Evolutionary conservation across 2,888 invertebrate species (phyloP).

Genomic region (Epinotia ramella): DNA sequence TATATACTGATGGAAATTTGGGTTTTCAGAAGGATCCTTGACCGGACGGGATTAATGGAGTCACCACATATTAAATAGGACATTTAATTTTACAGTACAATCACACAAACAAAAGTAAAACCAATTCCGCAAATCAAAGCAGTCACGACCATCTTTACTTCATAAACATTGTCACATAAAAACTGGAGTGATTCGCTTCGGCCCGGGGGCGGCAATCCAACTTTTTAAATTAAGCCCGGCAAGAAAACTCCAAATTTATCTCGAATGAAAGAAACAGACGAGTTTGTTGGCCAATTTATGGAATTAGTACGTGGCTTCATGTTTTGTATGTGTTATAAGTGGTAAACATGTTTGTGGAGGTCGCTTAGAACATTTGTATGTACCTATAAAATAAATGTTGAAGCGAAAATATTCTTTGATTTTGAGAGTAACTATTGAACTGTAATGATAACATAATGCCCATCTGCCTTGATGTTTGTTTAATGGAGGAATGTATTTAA

Average conservation of each 20-base stretch:
- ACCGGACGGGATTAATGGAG: too few relatives aligned
- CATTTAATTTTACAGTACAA: not conserved
- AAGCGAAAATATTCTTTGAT: not conserved
- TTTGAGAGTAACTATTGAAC: too few relatives aligned
- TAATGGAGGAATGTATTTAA: too few relatives aligned
- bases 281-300: slow-evolving; percentile 49
- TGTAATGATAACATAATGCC: too few relatives aligned
- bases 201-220: slow-evolving; percentile 73
- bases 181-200: slow-evolving; percentile 58
- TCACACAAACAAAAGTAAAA: not conserved
- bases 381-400: not conserved
- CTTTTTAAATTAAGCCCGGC: slow-evolving; percentile 78
- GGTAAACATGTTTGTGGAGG: not conserved
- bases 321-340: slow-evolving; percentile 2
- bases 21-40: too few relatives aligned
- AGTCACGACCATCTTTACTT: slow-evolving; percentile 49
- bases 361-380: not conserved
- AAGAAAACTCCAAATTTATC: slow-evolving; percentile 63
- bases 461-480: too few relatives aligned
- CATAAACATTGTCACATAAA: slow-evolving; percentile 60
- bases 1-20: too few relatives aligned
- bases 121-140: slow-evolving; percentile 26
- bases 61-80: not conserved
- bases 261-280: slow-evolving; percentile 56
- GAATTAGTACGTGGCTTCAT: slow-evolving; percentile 42